Evolutionary conservation across 2,888 invertebrate species (phyloP).

Genomic region (Drosophila neonasuta): DNA sequence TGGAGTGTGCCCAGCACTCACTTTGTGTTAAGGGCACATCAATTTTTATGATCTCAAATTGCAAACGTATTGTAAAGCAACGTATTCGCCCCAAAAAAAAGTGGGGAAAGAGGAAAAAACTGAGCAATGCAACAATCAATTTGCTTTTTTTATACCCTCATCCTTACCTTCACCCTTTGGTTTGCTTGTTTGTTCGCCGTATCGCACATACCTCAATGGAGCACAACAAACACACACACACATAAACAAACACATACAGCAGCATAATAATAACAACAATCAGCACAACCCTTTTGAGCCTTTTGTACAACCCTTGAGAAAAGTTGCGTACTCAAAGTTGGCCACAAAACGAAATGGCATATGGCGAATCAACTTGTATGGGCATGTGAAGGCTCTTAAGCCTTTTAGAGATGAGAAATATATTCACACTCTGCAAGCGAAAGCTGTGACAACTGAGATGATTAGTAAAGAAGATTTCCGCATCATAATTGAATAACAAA

Average conservation of each 20-base stretch:
- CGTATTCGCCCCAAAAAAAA: slow-evolving; percentile 21
- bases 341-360: slow-evolving; percentile 65
- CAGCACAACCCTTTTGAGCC: slow-evolving; percentile 72
- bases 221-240: slow-evolving; percentile 23
- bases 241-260: slow-evolving; percentile 17
- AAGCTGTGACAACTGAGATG: slow-evolving; percentile 7
- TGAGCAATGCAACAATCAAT: slow-evolving; percentile 72
- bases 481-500: not conserved
- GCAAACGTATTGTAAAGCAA: slow-evolving; percentile 58
- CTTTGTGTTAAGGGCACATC: slow-evolving; percentile 49
- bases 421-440: not conserved
- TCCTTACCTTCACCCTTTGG: slow-evolving; percentile 17
- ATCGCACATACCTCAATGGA: slow-evolving; percentile 71
- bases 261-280: slow-evolving; percentile 68
- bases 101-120: slow-evolving; percentile 7
- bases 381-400: slow-evolving; percentile 24
- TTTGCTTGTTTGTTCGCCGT: slow-evolving; percentile 61
- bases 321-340: slow-evolving; percentile 75
- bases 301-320: slow-evolving; percentile 64
- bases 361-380: slow-evolving; percentile 33
- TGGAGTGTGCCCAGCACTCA: not conserved
- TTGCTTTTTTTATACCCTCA: slow-evolving; percentile 47
- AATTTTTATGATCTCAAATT: slow-evolving; percentile 76
- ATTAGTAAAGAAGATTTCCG: not conserved
- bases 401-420: slow-evolving; percentile 32